phyloP scores from a whole-genome alignment of 1,140 invertebrate species.

The Protaetia brevitarsis region DNA sequence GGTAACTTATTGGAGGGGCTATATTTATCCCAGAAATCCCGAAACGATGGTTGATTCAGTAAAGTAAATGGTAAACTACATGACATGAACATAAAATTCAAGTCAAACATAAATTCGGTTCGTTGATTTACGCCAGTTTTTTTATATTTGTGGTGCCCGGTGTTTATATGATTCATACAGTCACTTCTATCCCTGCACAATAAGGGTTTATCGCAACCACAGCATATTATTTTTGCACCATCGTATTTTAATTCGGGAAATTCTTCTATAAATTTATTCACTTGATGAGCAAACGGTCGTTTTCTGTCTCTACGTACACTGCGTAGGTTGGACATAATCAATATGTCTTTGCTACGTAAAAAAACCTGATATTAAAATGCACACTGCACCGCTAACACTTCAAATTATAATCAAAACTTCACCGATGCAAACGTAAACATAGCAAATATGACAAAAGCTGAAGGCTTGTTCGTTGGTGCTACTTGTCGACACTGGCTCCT shows the following conservation, averaged over 20 bases:
- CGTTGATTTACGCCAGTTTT: background rate
- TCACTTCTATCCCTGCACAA: background rate
- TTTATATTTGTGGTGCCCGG: background rate
- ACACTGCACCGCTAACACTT: no score
- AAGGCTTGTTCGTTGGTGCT: no score
- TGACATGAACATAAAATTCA: background rate
- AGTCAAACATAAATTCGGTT: background rate
- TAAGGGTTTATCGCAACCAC: background rate
- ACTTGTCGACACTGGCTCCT: no score
- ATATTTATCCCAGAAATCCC: background rate
- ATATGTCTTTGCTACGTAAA: no score
- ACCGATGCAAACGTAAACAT: no score
- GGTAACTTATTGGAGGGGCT: background rate
- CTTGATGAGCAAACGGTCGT: background rate
- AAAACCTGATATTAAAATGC: no score
- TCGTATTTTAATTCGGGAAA: background rate
- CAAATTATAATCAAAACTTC: no score
- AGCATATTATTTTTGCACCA: background rate
- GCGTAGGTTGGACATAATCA: no score
- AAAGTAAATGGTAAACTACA: background rate
- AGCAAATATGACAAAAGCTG: no score
- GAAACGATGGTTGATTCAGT: background rate
- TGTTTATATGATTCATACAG: background rate
- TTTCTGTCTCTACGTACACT: background rate
- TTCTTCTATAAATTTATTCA: background rate